A percentile compares a stretch with the other conserved stretches of the same genome.
These are phyloP conservation scores for Telenomus remus DNA, from an alignment of 1,140 invertebrate genomes.

Conservation along the genomic window DNA sequence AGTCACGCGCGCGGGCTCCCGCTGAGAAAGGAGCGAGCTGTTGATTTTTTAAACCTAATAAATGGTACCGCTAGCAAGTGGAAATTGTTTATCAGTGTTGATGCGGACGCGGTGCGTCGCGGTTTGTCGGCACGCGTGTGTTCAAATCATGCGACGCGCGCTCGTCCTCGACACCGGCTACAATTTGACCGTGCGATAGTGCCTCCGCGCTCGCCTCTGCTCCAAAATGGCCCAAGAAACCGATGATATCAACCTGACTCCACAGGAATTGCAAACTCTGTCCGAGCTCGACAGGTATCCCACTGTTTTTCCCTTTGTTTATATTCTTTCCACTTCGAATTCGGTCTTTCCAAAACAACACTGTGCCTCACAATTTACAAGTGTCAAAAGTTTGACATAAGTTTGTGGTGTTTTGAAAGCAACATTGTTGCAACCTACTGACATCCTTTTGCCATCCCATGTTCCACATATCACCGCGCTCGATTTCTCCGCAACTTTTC, in stretches of 20 bases:
- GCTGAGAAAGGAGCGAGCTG: not conserved
- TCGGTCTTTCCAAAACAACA: too few species aligned
- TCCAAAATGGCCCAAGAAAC: constrained; percentile 75
- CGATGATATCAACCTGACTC: constrained; percentile 79
- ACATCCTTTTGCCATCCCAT: constrained; percentile 60
- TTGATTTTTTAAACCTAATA: constrained; percentile 62
- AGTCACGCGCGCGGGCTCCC: constrained; percentile 35
- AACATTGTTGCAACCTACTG: constrained; percentile 56
- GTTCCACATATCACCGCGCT: constrained; percentile 18
- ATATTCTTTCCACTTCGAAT: too few species aligned
- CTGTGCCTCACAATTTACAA: too few species aligned
- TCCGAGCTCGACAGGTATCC: constrained; percentile 89
- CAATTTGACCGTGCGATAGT: not conserved
- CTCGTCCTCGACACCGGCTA: constrained; percentile 11
- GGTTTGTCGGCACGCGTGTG: constrained; percentile 11
- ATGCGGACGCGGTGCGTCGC: constrained; percentile 49
- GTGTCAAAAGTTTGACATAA: too few species aligned
- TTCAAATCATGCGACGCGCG: constrained; percentile 9
- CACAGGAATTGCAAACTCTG: constrained; percentile 86
- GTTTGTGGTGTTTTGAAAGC: too few species aligned
- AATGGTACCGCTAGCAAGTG: constrained; percentile 48
- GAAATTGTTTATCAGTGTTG: constrained; percentile 52
- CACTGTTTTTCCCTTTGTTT: constrained; percentile 1
- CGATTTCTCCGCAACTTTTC: too few species aligned
- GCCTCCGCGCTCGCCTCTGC: not conserved